Base-by-base conservation (phyloP, 2,113 vertebrate species). In the Oryzias celebensis region DNA sequence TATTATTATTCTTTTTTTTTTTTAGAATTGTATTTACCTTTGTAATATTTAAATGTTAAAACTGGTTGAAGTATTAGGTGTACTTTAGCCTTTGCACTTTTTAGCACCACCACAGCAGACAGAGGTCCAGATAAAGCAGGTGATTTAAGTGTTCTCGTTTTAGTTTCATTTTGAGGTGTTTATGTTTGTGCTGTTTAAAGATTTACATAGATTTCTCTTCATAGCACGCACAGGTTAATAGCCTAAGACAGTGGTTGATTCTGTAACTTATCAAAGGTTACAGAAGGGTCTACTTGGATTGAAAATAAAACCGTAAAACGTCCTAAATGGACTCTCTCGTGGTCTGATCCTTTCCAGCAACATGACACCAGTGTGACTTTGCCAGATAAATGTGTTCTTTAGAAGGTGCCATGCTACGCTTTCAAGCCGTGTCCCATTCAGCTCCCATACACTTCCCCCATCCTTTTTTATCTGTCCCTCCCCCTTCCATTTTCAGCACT, bases 361-460 rank as follows among this genome's bases (percentile, higher is more conserved):
- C 47, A n/a, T 52, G 4, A 7, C 46, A 52, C 20, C 13, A 52
- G 46, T 71, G 65, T 59, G 24, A 10, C 26, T 75, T 72, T 81
- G 14, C 31, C 47, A 47, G 61, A 20, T 66, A 54, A 65, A 66
- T 68, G 47, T 36, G 36, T 36, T 36, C 36, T 36, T 36, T 36
- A 36, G 36, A 36, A 36, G 36, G 36, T 36, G 36, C 36, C 10
- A 12, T 36, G 36, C 8, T 36, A 36, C 47, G 7, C 47, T 18
- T 18, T 20, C 54, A 78, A 58, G 61, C 69, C 75, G 62, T 67
- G 51, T 75, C 77, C 85, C 77, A 85, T 84, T 81, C 76, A 75
- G 78, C 80, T 82, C 82, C 66, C 64, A 65, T 65, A 77, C 81
- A 81, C 80, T 76, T 68, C 78, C 66, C 78, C 81, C 76, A 73